Percentiles rank a stretch among this genome's conserved stretches.
phyloP scores from a whole-genome alignment of 2,888 invertebrate species.

The Carabus problematicus region DNA sequence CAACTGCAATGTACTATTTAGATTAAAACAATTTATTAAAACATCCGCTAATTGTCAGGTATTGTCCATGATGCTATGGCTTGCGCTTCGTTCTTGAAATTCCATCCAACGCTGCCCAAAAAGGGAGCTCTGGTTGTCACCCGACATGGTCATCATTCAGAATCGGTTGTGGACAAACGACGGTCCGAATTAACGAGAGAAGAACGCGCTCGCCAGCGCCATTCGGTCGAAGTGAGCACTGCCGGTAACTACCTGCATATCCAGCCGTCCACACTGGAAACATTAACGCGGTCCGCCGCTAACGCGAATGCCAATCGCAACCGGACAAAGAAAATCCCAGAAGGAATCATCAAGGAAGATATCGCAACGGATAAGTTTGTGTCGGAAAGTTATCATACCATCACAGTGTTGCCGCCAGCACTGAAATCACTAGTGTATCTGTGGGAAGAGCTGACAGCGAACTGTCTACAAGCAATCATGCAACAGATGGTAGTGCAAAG shows the following conservation, averaged over 20 bases:
- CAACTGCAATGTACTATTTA: too few species aligned
- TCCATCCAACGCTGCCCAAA: constrained; percentile 86
- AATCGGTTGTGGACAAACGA: constrained; percentile 57
- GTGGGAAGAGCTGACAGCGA: constrained; percentile 85
- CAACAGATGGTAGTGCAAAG: constrained; percentile 69
- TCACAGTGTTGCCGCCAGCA: constrained; percentile 85
- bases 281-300: constrained; percentile 77
- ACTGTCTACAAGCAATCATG: constrained; percentile 70
- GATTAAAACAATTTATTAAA: too few species aligned
- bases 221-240: constrained; percentile 82
- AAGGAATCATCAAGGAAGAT: constrained; percentile 65
- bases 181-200: constrained; percentile 64
- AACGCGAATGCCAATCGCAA: constrained; percentile 79
- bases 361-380: constrained; percentile 52
- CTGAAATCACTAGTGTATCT: constrained; percentile 85
- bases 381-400: constrained; percentile 64
- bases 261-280: constrained; percentile 79
- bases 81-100: constrained; percentile 94
- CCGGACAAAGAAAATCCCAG: constrained; percentile 59
- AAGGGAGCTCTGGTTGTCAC: constrained; percentile 79
- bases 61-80: constrained; percentile 98
- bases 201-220: constrained; percentile 76
- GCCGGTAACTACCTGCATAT: constrained; percentile 78
- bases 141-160: constrained; percentile 59
- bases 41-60: constrained; percentile 61